phyloP scores from a whole-genome alignment of 2,113 vertebrate species.

The Ranitomeya imitator region DNA sequence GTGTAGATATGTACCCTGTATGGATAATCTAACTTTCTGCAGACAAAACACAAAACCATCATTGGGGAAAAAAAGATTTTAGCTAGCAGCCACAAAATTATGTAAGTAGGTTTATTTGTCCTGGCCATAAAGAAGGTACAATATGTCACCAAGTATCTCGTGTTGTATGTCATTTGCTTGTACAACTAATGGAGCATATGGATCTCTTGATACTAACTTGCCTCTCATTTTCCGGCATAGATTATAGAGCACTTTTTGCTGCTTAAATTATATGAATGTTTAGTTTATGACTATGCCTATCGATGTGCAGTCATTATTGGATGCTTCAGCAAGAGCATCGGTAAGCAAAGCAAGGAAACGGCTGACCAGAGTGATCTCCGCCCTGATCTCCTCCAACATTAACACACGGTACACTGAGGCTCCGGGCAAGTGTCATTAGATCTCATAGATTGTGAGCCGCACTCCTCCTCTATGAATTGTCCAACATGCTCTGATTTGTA shows the following conservation, averaged over 20 bases:
- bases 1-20: too few relatives aligned
- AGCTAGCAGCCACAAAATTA: too few relatives aligned
- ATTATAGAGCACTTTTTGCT: background rate
- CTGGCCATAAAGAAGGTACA: too few relatives aligned
- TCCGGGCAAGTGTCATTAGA: too few relatives aligned
- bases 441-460: too few relatives aligned
- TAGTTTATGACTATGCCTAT: conserved; percentile 34
- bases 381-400: background rate
- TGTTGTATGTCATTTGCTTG: background rate
- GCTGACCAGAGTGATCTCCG: background rate
- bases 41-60: too few relatives aligned
- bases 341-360: background rate
- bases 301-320: background rate
- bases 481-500: too few relatives aligned
- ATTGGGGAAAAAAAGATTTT: too few relatives aligned
- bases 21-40: too few relatives aligned
- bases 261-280: background rate
- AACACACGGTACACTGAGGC: background rate
- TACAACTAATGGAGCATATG: background rate
- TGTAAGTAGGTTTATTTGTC: too few relatives aligned
- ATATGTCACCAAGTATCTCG: too few relatives aligned
- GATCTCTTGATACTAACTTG: conserved; percentile 25
- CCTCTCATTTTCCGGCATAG: background rate
- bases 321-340: background rate
- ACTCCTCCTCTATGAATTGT: too few relatives aligned